Evolutionary conservation across 53 echinoderm and acorn worm species (phyloP), one percentile per base, ranked within the genome.

Genomic region (Luidia sarsii): DNA sequence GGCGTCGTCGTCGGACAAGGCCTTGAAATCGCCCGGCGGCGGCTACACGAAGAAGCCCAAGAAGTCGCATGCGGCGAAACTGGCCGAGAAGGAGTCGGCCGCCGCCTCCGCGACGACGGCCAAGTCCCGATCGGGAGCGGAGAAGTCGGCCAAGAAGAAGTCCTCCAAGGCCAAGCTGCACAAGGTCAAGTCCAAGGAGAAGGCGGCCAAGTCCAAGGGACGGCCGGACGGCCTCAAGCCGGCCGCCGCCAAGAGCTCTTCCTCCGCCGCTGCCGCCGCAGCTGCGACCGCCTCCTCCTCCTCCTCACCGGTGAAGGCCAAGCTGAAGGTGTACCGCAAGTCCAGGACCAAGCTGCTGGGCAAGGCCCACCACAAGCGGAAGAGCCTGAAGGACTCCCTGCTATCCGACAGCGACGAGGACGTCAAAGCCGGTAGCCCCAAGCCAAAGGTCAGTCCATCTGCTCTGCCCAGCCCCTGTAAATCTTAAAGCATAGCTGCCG

Each of bases 251-350:
- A 75, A 77, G 61, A 60, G 60, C 33, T 60, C 45, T 45, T 61
- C 77, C n/a, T 60, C 68, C 10, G 55, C 53, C 6, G 68, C 31
- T 30, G 14, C 27, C 5, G 82, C 41, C 15, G 69, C 68, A 21
- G 3, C 57, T 13, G 13, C 25, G 15, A 10, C 38, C 29, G 4
- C 52, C 27, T 54, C 68, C 14, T 49, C 48, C 14, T 25, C 33
- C 8, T 28, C 50, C 0, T 48, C 64, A 10, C 49, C 50, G 18
- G 68, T 41, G 24, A 85, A 90, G 48, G 65, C 85, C 64, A 84
- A 89, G 38, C 29, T 88, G 75, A 84, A 77, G 77, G 77, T 77
- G 30, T 77, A 77, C 55, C 77, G 77, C 30, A 77, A 77, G 48
- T 77, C 77, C 5, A 43, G 67, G 67, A 34, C 65, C 22, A 81